These are phyloP conservation scores for Sebastes nivosus DNA, from an alignment of 2,797 vertebrate genomes.

Conservation along the genomic window DNA sequence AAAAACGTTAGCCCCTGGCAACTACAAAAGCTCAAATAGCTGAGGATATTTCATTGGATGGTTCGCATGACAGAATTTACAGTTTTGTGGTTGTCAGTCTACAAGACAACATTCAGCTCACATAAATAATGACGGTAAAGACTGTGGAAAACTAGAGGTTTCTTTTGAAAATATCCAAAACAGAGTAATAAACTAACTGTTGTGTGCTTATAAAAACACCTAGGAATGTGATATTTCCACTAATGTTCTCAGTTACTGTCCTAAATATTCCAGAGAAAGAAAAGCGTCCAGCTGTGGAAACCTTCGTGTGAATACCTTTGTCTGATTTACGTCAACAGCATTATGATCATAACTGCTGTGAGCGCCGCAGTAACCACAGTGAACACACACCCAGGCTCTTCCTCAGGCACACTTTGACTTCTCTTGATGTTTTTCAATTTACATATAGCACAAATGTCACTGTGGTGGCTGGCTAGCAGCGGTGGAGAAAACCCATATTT, in stretches of 20 bases:
- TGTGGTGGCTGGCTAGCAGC: background rate
- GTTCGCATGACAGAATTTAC: background rate
- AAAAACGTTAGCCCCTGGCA: background rate
- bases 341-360: background rate
- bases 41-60: background rate
- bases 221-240: background rate
- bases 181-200: background rate
- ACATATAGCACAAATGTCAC: constrained; percentile 21
- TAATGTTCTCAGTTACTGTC: background rate
- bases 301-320: background rate
- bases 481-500: background rate
- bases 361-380: background rate
- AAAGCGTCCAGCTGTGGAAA: background rate
- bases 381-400: background rate
- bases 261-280: background rate
- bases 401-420: background rate
- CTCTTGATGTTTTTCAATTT: background rate
- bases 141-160: background rate
- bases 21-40: background rate
- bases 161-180: background rate
- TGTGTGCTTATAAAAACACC: background rate
- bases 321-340: background rate
- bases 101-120: background rate
- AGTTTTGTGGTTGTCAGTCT: background rate
- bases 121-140: background rate